Evolutionary conservation across 2,113 vertebrate species (phyloP).

Genomic region (Eulacestoma nigropectus): DNA sequence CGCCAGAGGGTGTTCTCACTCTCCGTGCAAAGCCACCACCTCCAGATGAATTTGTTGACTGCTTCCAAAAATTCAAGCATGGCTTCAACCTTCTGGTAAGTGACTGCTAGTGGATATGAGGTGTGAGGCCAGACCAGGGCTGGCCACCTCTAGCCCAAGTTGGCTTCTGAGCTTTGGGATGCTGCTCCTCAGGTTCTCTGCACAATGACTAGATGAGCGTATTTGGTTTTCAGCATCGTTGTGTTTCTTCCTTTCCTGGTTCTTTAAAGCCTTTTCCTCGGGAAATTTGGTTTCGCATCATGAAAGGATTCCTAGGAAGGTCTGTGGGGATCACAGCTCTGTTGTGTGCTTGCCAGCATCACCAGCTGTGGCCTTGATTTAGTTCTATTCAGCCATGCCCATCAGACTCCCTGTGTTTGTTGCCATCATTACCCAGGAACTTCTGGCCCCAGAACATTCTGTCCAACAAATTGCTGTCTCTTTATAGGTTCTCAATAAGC

Average conservation of each 20-base stretch:
- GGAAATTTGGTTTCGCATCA: background rate
- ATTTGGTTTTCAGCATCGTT: background rate
- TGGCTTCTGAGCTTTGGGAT: background rate
- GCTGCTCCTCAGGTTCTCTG: background rate
- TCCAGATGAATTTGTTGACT: slow-evolving; percentile 90
- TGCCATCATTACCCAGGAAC: background rate
- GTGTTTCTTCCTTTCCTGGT: background rate
- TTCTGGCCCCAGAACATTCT: background rate
- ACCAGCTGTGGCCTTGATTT: background rate
- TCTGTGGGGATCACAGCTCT: background rate
- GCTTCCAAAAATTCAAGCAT: slow-evolving; percentile 97
- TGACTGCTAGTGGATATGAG: background rate
- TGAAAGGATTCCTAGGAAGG: background rate
- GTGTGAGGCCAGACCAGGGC: background rate
- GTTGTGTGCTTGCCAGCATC: background rate
- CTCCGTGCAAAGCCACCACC: slow-evolving; percentile 87
- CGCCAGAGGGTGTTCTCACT: slow-evolving; percentile 92
- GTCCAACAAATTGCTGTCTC: background rate
- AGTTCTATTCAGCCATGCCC: background rate
- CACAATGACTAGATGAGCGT: background rate
- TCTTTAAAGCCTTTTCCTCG: background rate
- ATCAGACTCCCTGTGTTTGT: background rate
- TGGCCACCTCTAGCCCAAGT: background rate
- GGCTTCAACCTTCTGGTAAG: slow-evolving; percentile 96
- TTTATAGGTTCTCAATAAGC: background rate